Percentiles rank a stretch among this genome's conserved stretches.
These are phyloP conservation scores for Lasioglossum morio DNA, from an alignment of 2,888 invertebrate species.

Conservation along the genomic window DNA sequence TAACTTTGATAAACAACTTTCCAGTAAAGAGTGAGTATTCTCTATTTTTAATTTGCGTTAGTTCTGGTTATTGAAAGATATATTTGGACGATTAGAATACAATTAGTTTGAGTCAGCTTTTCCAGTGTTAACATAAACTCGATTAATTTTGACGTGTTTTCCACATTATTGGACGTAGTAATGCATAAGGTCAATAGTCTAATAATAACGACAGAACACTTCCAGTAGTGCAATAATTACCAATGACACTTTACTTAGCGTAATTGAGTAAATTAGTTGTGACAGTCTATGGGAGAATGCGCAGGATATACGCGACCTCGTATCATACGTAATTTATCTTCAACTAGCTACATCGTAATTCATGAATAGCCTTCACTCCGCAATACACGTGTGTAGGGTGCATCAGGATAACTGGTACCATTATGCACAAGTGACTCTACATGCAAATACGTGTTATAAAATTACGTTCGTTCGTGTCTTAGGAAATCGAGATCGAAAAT, in stretches of 20 bases:
- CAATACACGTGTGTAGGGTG: not conserved
- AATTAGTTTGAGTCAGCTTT: too few species aligned
- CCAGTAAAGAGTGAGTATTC: too few species aligned
- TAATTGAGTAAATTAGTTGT: slow-evolving; percentile 3
- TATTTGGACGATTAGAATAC: too few species aligned
- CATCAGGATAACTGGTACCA: not conserved
- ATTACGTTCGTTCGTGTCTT: not conserved
- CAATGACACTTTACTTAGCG: not conserved
- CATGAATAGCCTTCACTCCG: not conserved
- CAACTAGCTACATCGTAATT: slow-evolving; percentile 20
- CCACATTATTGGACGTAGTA: not conserved
- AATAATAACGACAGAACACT: not conserved
- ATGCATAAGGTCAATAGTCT: not conserved
- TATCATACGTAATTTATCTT: slow-evolving; percentile 27
- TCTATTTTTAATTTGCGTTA: too few species aligned
- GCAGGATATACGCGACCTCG: not conserved
- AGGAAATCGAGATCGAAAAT: not conserved
- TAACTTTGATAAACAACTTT: too few species aligned
- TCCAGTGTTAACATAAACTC: not conserved
- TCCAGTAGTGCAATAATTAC: not conserved
- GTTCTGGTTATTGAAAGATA: too few species aligned
- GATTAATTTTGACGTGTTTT: not conserved
- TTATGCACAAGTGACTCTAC: not conserved
- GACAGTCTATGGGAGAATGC: not conserved
- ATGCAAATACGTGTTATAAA: not conserved